phyloP scores from a whole-genome alignment of 1,140 invertebrate genomes.

The Thereuonema tuberculata region DNA sequence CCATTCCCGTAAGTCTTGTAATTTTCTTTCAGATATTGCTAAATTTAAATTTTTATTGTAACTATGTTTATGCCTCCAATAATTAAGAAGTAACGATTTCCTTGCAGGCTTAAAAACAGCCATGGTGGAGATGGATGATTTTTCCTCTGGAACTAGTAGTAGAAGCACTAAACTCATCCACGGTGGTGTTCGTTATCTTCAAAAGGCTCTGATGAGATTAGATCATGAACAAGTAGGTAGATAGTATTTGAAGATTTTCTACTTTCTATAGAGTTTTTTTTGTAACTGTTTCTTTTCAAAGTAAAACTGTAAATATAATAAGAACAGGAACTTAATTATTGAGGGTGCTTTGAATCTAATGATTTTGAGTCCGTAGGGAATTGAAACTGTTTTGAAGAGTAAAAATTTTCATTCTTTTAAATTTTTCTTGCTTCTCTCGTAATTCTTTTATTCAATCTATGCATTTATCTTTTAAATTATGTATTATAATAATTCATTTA shows the following conservation, averaged over 20 bases:
- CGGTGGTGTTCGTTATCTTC: conserved; percentile 94
- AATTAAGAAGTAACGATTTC: too few relatives aligned
- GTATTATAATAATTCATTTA: too few relatives aligned
- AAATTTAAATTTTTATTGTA: conserved; percentile 9
- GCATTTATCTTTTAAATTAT: too few relatives aligned
- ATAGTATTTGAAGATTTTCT: too few relatives aligned
- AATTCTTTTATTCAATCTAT: too few relatives aligned
- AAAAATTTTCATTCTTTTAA: too few relatives aligned
- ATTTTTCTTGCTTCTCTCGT: too few relatives aligned
- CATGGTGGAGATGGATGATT: conserved; percentile 92
- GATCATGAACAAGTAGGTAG: conserved; percentile 69
- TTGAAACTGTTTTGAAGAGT: too few relatives aligned
- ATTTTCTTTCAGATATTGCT: not conserved
- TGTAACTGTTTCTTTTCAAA: too few relatives aligned
- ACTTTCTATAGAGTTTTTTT: too few relatives aligned
- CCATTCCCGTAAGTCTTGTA: not conserved
- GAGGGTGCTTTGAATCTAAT: not conserved
- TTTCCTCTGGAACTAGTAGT: conserved; percentile 92
- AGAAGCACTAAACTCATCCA: conserved; percentile 96
- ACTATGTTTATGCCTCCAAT: not conserved
- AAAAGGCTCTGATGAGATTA: conserved; percentile 90
- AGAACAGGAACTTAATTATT: not conserved
- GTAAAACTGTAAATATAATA: too few relatives aligned
- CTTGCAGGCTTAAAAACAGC: conserved; percentile 79
- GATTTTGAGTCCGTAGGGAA: too few relatives aligned